These are phyloP conservation scores for Syngnathus floridae DNA, from an alignment of 2,113 vertebrate genomes.

Conservation along the genomic window DNA sequence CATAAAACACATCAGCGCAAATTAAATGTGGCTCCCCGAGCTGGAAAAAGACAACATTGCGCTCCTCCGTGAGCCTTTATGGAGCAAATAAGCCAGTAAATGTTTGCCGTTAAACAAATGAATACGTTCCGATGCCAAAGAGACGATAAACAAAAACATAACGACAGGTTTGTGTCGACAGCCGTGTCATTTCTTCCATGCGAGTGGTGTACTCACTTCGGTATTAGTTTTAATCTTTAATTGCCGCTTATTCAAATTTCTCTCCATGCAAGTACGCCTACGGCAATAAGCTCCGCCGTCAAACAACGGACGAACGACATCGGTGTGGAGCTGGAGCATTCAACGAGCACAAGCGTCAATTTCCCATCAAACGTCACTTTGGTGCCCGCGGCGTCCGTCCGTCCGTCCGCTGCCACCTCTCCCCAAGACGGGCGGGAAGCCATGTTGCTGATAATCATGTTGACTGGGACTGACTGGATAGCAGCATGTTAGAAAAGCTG, in stretches of 20 bases:
- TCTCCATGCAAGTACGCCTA: too few relatives aligned
- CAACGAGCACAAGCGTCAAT: background rate
- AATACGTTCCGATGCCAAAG: background rate
- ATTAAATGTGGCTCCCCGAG: conserved; percentile 17
- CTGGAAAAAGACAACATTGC: conserved; percentile 10
- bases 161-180: background rate
- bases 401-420: background rate
- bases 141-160: background rate
- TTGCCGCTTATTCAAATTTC: too few relatives aligned
- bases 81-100: conserved; percentile 4
- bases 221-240: too few relatives aligned
- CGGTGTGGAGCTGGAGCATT: background rate
- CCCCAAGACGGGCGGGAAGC: conserved; percentile 21
- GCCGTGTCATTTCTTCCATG: too few relatives aligned
- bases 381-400: background rate
- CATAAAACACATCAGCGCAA: conserved; percentile 20
- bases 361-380: background rate
- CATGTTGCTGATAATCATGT: conserved; percentile 36
- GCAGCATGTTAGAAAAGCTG: conserved; percentile 45
- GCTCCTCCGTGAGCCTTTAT: background rate
- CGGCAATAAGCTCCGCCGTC: background rate
- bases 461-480: conserved; percentile 39
- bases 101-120: background rate
- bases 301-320: background rate
- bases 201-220: too few relatives aligned